Percentiles rank a stretch among this genome's conserved stretches.
Evolutionary conservation across 2,797 vertebrate species (phyloP).

Genomic region (Darevskia nairensis): DNA sequence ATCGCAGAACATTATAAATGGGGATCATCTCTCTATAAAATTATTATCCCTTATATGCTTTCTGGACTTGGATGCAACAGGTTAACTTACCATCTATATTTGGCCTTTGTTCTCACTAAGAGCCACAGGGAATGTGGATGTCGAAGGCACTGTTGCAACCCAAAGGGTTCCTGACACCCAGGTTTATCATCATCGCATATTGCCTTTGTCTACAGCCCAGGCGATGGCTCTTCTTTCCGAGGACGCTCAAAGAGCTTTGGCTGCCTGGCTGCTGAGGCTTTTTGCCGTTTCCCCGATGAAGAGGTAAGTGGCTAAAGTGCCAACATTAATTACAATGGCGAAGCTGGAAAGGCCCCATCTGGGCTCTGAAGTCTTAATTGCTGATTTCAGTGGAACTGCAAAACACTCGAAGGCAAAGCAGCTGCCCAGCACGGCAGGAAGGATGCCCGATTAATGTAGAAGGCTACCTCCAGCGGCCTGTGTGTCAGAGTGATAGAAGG

Average conservation of each 20-base stretch:
- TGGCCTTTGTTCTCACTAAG: background rate
- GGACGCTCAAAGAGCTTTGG: background rate
- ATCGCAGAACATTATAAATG: background rate
- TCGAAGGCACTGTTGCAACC: background rate
- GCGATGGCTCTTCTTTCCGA: background rate
- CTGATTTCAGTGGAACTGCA: conserved; percentile 52
- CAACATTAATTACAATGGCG: conserved; percentile 64
- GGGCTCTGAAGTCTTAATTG: conserved; percentile 55
- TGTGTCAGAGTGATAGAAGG: background rate
- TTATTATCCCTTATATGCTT: background rate
- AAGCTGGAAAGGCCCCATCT: conserved; percentile 52
- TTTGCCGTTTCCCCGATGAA: conserved; percentile 57
- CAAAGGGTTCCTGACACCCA: background rate
- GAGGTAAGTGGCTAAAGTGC: conserved; percentile 66
- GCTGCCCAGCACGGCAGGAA: conserved; percentile 13
- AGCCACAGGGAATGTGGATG: background rate
- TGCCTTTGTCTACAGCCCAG: background rate
- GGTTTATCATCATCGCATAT: conserved; percentile 24
- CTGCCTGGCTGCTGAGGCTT: conserved; percentile 14
- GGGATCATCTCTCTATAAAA: background rate
- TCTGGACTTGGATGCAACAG: conserved; percentile 3
- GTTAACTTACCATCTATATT: conserved; percentile 5
- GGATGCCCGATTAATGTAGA: background rate
- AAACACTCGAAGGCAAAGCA: conserved; percentile 28
- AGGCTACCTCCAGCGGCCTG: conserved; percentile 19